Evolutionary conservation across 2,888 invertebrate species (phyloP), one percentile per base, ranked within the genome.

Genomic region (Steinernema hermaphroditum): DNA sequence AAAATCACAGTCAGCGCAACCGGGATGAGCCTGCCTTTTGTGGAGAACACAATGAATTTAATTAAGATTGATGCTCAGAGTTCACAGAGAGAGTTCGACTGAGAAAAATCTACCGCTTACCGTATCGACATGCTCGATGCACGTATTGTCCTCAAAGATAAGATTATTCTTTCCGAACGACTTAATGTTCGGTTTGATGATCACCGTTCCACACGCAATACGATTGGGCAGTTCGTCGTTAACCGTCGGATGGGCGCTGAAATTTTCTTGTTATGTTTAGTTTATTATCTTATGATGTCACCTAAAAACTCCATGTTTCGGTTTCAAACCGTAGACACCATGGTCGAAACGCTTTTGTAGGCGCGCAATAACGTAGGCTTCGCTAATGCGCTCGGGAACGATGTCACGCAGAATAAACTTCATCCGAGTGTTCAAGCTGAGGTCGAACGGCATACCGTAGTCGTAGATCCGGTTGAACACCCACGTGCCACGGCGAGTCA

Each of bases 171-270:
- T 41, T n/a, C 24, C 22, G 43, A 69, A 69, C 24, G 43, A 44
- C 41, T 44, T 69, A 16, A 69, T 69, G 41, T 71, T 71, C 32
- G 69, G 49, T 54, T 69, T 68, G 32, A 72, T 74, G 62, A 76
- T 46, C 14, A 82, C 77, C 1, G 77, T 81, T 49, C 81, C 81
- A 49, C 84, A 86, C 75, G 88, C 85, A 57, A 89, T 87, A 68
- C 88, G 84, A 74, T 87, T 87, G 1, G 89, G 88, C 2, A 89
- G 82, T 68, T 88, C 88, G 79, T 89, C 89, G 76, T 88, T 88
- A 70, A 89, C 77, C 6, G 81, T 81, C n/a, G 80, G 80, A 71
- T 82, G 81, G 19, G 81, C 80, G 70, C 80, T 79, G 72, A 74
- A 78, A 69, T 34, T n/a, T 32, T n/a, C n/a, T n/a, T n/a, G n/a